Evolutionary conservation across 2,797 vertebrate genomes (phyloP).

Genomic region (Pangasius macronema): DNA sequence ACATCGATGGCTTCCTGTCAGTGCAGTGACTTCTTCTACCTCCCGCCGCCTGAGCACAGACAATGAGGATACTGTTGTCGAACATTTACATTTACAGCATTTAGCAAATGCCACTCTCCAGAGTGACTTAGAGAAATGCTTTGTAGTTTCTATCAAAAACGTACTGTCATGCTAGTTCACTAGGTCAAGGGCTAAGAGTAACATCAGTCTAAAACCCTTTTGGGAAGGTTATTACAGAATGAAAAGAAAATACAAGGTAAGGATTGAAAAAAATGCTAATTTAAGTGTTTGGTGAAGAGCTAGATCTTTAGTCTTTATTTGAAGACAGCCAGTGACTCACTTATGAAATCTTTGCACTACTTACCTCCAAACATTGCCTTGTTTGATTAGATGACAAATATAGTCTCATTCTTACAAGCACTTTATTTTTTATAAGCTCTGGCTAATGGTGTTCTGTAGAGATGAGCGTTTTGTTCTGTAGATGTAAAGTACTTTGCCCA

Average conservation of each 20-base stretch:
- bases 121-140: constrained; percentile 1
- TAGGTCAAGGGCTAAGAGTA: not conserved
- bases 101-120: not conserved
- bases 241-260: not conserved
- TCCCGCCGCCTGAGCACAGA: constrained; percentile 30
- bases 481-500: constrained; percentile 31
- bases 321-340: not conserved
- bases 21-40: constrained; percentile 38
- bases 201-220: not conserved
- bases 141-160: not conserved
- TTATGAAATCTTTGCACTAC: not conserved
- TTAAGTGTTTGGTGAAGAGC: not conserved
- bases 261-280: not conserved
- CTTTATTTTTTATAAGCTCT: not conserved
- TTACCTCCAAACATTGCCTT: not conserved
- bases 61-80: not conserved
- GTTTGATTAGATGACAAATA: constrained; percentile 9
- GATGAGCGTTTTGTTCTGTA: constrained; percentile 40
- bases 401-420: not conserved
- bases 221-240: not conserved
- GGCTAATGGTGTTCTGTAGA: constrained; percentile 18
- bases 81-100: not conserved
- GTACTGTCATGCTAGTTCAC: not conserved
- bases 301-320: not conserved
- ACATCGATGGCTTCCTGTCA: constrained; percentile 50